phyloP scores from a whole-genome alignment of 53 echinoderm and acorn worm genomes.

The Antedon mediterranea region DNA sequence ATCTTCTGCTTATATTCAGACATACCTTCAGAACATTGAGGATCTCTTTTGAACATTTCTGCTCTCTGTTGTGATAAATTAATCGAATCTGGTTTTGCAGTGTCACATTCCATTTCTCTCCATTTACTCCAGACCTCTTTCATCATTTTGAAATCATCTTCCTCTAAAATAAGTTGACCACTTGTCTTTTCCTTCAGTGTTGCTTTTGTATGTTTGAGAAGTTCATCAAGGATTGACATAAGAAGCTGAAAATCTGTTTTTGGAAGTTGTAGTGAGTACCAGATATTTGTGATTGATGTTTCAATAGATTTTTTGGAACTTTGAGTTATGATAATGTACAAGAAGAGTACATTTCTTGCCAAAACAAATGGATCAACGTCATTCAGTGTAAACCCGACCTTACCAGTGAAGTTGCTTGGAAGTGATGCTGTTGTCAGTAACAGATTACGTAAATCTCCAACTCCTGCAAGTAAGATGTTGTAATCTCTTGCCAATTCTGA shows the following conservation, averaged over 20 bases:
- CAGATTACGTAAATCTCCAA: constrained; percentile 18
- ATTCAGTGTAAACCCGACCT: constrained; percentile 15
- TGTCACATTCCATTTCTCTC: too few relatives aligned
- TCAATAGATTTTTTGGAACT: constrained; percentile 7
- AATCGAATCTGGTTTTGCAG: constrained; percentile 1
- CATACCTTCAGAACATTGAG: not conserved
- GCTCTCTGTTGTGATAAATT: constrained; percentile 16
- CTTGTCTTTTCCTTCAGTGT: constrained; percentile 4
- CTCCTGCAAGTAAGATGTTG: too few relatives aligned
- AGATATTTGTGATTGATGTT: constrained; percentile 6
- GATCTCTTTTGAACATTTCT: too few relatives aligned
- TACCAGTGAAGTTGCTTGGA: too few relatives aligned
- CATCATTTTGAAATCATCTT: constrained; percentile 12
- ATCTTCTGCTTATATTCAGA: constrained; percentile 5
- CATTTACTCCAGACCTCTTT: too few relatives aligned
- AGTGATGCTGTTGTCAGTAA: too few relatives aligned
- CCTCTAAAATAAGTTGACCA: constrained; percentile 11
- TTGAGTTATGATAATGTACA: too few relatives aligned
- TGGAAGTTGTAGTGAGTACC: too few relatives aligned
- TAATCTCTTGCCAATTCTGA: too few relatives aligned
- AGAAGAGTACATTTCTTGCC: too few relatives aligned
- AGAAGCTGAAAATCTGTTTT: constrained; percentile 12
- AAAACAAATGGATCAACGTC: too few relatives aligned
- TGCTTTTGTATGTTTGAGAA: too few relatives aligned
- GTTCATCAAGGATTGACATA: constrained; percentile 6